phyloP scores from a whole-genome alignment of 2,888 invertebrate genomes.

The Prenolepis imparis region DNA sequence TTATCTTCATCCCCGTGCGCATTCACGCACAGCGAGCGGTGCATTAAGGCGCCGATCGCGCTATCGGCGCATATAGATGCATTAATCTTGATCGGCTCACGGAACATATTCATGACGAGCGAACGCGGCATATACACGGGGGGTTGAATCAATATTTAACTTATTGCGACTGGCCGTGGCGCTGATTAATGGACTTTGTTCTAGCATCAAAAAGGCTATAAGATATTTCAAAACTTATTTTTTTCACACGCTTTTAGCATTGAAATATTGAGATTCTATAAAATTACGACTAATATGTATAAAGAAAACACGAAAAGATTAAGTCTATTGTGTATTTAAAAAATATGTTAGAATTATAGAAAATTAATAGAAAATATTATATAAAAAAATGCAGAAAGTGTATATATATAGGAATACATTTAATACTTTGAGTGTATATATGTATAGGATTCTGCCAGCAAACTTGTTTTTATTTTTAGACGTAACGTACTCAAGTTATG shows the following conservation, averaged over 20 bases:
- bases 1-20: slow-evolving; percentile 81
- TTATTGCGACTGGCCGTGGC: slow-evolving; percentile 77
- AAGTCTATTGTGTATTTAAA: background rate
- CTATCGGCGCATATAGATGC: slow-evolving; percentile 79
- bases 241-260: background rate
- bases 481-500: slow-evolving; percentile 55
- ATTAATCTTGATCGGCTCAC: slow-evolving; percentile 82
- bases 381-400: background rate
- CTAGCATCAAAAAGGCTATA: slow-evolving; percentile 48
- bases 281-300: background rate
- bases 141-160: slow-evolving; percentile 83
- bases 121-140: slow-evolving; percentile 65
- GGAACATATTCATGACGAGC: slow-evolving; percentile 76
- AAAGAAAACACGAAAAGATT: background rate
- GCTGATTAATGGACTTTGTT: slow-evolving; percentile 76
- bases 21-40: slow-evolving; percentile 73
- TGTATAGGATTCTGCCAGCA: background rate
- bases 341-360: background rate
- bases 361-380: too few relatives aligned
- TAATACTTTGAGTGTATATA: slow-evolving; percentile 36
- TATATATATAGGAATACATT: background rate
- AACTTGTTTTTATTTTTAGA: slow-evolving; percentile 54
- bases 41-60: slow-evolving; percentile 78
- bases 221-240: slow-evolving; percentile 31
- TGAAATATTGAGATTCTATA: slow-evolving; percentile 14